These are phyloP conservation scores for Helleia helle DNA, from an alignment of 2,888 invertebrate genomes.

Conservation along the genomic window DNA sequence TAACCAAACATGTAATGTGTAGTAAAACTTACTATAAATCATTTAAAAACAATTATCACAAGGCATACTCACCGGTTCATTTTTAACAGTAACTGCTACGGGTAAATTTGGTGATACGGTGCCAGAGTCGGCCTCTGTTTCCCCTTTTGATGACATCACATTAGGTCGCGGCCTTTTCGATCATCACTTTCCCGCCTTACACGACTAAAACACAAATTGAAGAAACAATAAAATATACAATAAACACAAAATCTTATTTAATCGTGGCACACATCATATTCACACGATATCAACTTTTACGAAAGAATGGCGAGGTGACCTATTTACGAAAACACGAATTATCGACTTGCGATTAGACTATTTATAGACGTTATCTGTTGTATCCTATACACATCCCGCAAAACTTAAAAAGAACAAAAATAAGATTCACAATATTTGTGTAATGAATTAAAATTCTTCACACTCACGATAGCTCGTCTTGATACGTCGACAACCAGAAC, in stretches of 20 bases:
- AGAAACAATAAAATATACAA: conserved; percentile 14
- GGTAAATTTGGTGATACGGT: conserved; percentile 64
- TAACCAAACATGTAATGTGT: no score
- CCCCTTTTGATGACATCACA: conserved; percentile 75
- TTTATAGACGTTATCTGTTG: conserved; percentile 44
- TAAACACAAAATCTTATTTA: conserved; percentile 20
- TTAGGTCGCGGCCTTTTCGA: conserved; percentile 57
- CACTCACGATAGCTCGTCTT: conserved; percentile 58
- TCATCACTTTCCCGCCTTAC: conserved; percentile 68
- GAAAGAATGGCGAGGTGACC: conserved; percentile 72
- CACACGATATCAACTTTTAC: conserved; percentile 48
- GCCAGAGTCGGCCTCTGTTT: conserved; percentile 73
- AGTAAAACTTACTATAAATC: no score
- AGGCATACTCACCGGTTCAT: conserved; percentile 59
- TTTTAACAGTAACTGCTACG: conserved; percentile 58
- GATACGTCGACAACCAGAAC: conserved; percentile 74
- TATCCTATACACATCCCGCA: conserved; percentile 31
- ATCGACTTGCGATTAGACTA: conserved; percentile 55
- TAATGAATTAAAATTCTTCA: conserved; percentile 32
- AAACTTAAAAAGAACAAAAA: conserved; percentile 18
- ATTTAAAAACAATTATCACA: not conserved
- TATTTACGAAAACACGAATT: conserved; percentile 72
- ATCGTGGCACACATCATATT: conserved; percentile 32
- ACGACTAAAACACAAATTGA: conserved; percentile 42
- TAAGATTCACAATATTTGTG: conserved; percentile 22